Conservation (phyloP, 2,888 invertebrate genomes). For the Heliconius ismenius region DNA sequence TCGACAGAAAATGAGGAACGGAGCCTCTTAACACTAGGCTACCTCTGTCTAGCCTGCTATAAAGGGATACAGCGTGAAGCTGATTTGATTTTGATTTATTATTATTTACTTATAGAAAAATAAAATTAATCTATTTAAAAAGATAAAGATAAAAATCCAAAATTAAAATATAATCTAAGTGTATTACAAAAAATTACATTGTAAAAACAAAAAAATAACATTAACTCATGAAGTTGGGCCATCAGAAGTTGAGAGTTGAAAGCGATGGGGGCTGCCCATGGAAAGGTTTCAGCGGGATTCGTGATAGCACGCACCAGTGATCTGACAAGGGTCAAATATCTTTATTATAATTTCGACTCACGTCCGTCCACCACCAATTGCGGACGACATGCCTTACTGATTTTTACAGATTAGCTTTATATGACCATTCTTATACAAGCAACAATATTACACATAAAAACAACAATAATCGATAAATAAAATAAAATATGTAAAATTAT, state of each 20-base stretch:
- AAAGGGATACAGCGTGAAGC: no score
- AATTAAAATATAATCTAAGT: no score
- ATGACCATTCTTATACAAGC: not conserved
- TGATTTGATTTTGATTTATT: no score
- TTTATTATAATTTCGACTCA: conserved; percentile 43
- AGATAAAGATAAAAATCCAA: no score
- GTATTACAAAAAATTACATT: no score
- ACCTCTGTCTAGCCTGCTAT: no score
- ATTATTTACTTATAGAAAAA: not conserved
- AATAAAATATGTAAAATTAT: no score
- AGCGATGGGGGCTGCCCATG: conserved; percentile 7
- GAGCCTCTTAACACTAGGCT: no score
- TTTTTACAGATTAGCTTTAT: conserved; percentile 33
- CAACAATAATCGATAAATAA: no score
- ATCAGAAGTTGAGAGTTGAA: not conserved
- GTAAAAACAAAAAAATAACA: not conserved
- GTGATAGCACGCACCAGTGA: conserved; percentile 38
- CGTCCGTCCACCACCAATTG: conserved; percentile 34
- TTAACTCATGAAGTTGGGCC: not conserved
- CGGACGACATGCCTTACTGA: conserved; percentile 26
- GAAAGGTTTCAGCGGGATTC: conserved; percentile 29
- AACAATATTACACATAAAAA: no score
- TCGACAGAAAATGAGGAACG: no score
- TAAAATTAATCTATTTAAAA: no score
- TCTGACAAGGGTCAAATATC: conserved; percentile 47